Base-by-base conservation (phyloP, 2,113 vertebrate species). In the Plotosus lineatus region DNA sequence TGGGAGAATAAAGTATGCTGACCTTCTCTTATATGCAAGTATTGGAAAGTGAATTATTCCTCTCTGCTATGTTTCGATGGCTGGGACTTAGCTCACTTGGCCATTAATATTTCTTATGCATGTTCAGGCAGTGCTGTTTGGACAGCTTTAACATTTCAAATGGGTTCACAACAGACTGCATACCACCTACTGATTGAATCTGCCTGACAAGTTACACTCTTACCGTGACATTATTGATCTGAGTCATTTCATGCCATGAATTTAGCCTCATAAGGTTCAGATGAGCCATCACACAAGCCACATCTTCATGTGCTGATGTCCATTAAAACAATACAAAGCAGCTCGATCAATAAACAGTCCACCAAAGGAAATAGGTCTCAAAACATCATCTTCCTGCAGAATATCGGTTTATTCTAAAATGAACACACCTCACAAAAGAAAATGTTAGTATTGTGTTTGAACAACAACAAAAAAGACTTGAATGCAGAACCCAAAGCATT, bases 401-500 rank as follows among this genome's bases (percentile, higher is more conserved):
- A 9, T 50, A 50, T 50, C 33, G 46, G 17, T 31, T 73, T 10
- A 51, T 19, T 73, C 23, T 19, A 10, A 73, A 73, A 51, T 73
- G 46, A 73, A 36, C 46, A 73, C 69, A 51, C 26, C 33, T 51
- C 21, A 23, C 46, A 73, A 51, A 15, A 51, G 69, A 73, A n/a
- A 36, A 28, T 73, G 46, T 73, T 36, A 21, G 69, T 33, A 73
- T 51, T 73, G 28, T 36, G 46, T 51, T 73, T 73, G 46, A 36
- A 73, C 44, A 73, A 51, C 50, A 46, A 69, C 33, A 63, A 21
- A 36, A 40, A 12, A 46, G 7, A 9, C 28, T 50, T 72, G 69
- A 72, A 72, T 72, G 28, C 46, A 50, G 69, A 51, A 50, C 69
- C 33, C 15, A 50, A 72, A 33, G 46, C 44, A 73, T 51, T 73